Evolutionary conservation across 1,140 invertebrate genomes (phyloP).

Genomic region (Papilio aristodemus): DNA sequence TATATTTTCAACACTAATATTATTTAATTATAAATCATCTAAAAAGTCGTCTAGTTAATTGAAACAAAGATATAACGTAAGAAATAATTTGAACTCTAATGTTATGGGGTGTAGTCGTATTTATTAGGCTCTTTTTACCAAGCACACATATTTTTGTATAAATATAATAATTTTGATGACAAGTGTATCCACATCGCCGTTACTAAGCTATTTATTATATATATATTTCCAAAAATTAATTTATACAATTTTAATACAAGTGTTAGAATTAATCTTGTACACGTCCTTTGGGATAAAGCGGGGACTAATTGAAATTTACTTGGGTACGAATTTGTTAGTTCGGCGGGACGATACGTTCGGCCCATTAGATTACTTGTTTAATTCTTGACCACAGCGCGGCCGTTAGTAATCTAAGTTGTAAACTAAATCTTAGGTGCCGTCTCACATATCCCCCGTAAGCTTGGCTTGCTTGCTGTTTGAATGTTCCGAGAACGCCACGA

Average conservation of each 20-base stretch:
- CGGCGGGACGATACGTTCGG: conserved; percentile 52
- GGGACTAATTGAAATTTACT: conserved; percentile 59
- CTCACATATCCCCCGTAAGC: conserved; percentile 77
- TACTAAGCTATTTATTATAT: too few relatives aligned
- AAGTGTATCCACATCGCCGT: too few relatives aligned
- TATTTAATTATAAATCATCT: too few relatives aligned
- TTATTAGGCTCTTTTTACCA: too few relatives aligned
- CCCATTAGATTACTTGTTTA: conserved; percentile 72
- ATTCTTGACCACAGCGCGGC: conserved; percentile 72
- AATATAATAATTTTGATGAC: too few relatives aligned
- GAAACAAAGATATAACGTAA: too few relatives aligned
- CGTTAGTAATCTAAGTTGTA: conserved; percentile 75
- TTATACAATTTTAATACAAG: conserved; percentile 15
- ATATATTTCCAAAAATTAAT: conserved; percentile 13
- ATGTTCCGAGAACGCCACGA: conserved; percentile 72
- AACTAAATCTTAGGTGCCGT: conserved; percentile 75
- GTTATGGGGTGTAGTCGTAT: too few relatives aligned
- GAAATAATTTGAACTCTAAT: too few relatives aligned
- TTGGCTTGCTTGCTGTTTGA: conserved; percentile 70
- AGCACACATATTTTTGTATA: too few relatives aligned
- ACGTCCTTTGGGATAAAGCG: neutral
- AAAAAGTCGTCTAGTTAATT: too few relatives aligned
- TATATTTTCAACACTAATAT: too few relatives aligned
- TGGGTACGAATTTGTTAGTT: conserved; percentile 50
- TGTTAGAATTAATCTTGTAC: neutral